Percentiles rank a stretch among this genome's conserved stretches.
phyloP scores from a whole-genome alignment of 2,113 vertebrate genomes.

The Dolichotis patagonum region DNA sequence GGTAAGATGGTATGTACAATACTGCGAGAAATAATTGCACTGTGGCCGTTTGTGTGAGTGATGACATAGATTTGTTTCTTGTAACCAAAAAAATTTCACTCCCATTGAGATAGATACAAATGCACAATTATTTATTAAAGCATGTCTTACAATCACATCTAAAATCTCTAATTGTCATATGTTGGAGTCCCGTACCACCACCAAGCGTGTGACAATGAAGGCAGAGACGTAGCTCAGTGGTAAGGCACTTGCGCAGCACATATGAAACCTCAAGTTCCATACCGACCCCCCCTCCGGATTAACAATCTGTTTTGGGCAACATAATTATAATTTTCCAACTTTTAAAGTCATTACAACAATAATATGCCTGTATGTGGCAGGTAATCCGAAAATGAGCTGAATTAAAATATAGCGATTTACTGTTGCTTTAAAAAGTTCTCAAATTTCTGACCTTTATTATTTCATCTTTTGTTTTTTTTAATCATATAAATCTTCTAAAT shows the following conservation, averaged over 20 bases:
- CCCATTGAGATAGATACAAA: not conserved
- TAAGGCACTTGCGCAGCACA: not conserved
- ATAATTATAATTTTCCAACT: not conserved
- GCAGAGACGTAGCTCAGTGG: not conserved
- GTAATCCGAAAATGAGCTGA: not conserved
- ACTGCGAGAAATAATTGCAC: not conserved
- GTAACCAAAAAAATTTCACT: not conserved
- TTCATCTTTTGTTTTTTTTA: not conserved
- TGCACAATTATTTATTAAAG: not conserved
- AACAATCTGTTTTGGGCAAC: not conserved
- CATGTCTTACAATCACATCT: not conserved
- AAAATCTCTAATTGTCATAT: not conserved
- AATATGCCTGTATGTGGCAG: not conserved
- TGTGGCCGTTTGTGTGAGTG: not conserved
- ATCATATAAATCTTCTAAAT: not conserved
- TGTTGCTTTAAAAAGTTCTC: not conserved
- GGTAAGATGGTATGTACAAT: not conserved
- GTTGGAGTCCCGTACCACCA: not conserved
- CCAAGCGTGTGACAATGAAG: not conserved
- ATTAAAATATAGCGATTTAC: not conserved
- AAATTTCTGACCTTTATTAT: conserved; percentile 19
- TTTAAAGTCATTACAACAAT: not conserved
- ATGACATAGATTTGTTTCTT: not conserved
- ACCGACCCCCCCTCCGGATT: too few species aligned
- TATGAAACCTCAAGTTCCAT: not conserved